Conservation (phyloP, 2,888 invertebrate species). For the Arge pagana region DNA sequence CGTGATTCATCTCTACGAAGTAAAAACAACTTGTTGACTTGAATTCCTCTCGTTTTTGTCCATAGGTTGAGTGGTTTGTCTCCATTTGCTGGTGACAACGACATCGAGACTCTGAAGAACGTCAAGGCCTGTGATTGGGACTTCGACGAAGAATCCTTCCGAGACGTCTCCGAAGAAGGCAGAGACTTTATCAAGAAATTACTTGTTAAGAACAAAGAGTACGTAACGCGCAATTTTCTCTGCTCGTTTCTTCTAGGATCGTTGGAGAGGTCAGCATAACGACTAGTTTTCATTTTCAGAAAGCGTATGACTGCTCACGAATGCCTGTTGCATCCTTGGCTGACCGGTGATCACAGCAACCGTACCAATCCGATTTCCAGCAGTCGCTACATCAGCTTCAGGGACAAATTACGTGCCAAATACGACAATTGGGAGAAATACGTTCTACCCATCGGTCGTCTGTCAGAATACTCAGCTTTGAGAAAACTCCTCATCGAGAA, state of each 20-base stretch:
- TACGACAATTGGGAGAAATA: slow-evolving; percentile 84
- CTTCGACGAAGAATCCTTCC: slow-evolving; percentile 96
- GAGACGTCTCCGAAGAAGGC: slow-evolving; percentile 92
- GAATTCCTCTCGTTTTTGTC: no score
- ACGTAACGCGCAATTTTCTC: slow-evolving; percentile 52
- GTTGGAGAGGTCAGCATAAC: not conserved
- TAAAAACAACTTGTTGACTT: no score
- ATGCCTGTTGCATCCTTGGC: slow-evolving; percentile 93
- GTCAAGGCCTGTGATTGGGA: slow-evolving; percentile 99
- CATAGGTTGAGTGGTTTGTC: slow-evolving; percentile 93
- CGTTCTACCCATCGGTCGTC: slow-evolving; percentile 90
- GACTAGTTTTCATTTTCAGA: slow-evolving; percentile 58
- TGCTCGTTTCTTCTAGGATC: not conserved
- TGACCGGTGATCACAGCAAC: slow-evolving; percentile 82
- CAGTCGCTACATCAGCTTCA: slow-evolving; percentile 82
- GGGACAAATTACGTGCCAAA: slow-evolving; percentile 84
- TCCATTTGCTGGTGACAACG: slow-evolving; percentile 98
- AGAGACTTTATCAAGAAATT: slow-evolving; percentile 97
- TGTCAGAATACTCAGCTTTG: slow-evolving; percentile 96
- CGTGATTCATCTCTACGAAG: slow-evolving; percentile 9
- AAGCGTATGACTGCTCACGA: slow-evolving; percentile 99
- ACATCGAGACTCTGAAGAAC: slow-evolving; percentile 96
- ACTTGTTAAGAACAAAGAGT: slow-evolving; percentile 92
- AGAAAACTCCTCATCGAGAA: slow-evolving; percentile 94
- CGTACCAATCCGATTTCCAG: slow-evolving; percentile 81